Conservation (phyloP, 2,797 vertebrate genomes). For the Rhinella marina region DNA sequence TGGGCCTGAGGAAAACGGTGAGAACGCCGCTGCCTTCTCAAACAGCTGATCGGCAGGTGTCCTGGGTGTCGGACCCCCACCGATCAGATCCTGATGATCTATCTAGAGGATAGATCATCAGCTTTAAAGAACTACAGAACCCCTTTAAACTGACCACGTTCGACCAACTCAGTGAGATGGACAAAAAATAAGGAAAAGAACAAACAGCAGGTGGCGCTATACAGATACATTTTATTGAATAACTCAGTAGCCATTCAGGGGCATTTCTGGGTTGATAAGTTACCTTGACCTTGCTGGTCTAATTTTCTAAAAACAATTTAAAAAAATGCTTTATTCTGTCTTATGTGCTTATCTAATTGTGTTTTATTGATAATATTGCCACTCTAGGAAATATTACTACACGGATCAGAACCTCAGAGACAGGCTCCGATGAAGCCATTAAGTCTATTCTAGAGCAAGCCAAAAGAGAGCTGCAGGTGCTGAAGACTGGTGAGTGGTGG, state of each 20-base stretch:
- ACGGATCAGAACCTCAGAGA: slow-evolving; percentile 88
- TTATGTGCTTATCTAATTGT: slow-evolving; percentile 1
- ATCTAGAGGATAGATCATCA: no score
- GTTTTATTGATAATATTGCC: slow-evolving; percentile 57
- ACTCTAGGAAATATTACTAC: slow-evolving; percentile 91
- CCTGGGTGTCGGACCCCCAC: no score
- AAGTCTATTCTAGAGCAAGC: slow-evolving; percentile 96
- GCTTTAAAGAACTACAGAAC: no score
- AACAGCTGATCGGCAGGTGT: no score
- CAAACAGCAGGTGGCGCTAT: no score
- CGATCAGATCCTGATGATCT: no score
- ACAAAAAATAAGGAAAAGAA: no score
- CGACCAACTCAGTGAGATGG: background rate
- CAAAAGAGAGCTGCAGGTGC: slow-evolving; percentile 95
- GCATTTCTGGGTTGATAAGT: background rate
- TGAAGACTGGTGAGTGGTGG: slow-evolving; percentile 85
- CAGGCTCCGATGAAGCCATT: slow-evolving; percentile 93
- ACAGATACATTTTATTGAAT: no score
- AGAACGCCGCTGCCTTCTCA: no score
- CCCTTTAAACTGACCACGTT: no score
- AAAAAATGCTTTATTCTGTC: background rate
- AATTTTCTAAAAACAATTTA: background rate
- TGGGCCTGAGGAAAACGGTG: no score
- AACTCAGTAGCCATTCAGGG: background rate
- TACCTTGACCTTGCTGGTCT: background rate